Conservation (phyloP, 2,888 invertebrate genomes). For the Catonia carolina region DNA sequence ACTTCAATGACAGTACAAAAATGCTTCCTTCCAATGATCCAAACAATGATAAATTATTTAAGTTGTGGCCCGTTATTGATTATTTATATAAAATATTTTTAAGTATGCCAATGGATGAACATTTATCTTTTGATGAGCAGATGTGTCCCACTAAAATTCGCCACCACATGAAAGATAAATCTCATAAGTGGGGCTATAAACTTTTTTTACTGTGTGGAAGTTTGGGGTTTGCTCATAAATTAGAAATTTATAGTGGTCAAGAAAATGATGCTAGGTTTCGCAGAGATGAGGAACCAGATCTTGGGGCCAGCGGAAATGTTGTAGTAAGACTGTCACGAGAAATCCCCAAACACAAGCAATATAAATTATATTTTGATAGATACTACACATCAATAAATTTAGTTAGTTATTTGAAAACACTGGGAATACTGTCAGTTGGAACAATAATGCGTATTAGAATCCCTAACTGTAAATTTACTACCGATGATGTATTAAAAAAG, state of each 20-base stretch:
- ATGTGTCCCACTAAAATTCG: constrained; percentile 34
- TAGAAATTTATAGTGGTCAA: constrained; percentile 27
- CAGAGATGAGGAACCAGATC: constrained; percentile 17
- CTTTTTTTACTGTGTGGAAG: constrained; percentile 22
- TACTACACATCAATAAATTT: constrained; percentile 22
- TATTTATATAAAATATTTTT: constrained; percentile 28
- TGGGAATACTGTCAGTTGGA: constrained; percentile 17
- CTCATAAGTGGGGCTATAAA: constrained; percentile 38
- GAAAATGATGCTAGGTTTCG: constrained; percentile 20
- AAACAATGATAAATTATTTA: constrained; percentile 29
- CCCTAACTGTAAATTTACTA: constrained; percentile 12
- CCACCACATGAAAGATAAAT: constrained; percentile 39
- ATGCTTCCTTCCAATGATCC: constrained; percentile 18
- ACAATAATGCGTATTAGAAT: constrained; percentile 20
- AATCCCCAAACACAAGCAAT: constrained; percentile 14
- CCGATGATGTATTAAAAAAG: no score
- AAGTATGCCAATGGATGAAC: constrained; percentile 29
- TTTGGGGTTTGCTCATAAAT: constrained; percentile 27
- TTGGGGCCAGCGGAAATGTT: constrained; percentile 23
- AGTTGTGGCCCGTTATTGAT: constrained; percentile 31
- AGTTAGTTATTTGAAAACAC: not conserved
- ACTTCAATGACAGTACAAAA: no score
- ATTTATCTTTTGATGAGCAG: constrained; percentile 35
- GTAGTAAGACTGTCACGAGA: constrained; percentile 20
- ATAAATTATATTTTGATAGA: constrained; percentile 24